phyloP scores from a whole-genome alignment of 37 sponge, comb jelly and placozoan species.

The Oopsacas minuta region DNA sequence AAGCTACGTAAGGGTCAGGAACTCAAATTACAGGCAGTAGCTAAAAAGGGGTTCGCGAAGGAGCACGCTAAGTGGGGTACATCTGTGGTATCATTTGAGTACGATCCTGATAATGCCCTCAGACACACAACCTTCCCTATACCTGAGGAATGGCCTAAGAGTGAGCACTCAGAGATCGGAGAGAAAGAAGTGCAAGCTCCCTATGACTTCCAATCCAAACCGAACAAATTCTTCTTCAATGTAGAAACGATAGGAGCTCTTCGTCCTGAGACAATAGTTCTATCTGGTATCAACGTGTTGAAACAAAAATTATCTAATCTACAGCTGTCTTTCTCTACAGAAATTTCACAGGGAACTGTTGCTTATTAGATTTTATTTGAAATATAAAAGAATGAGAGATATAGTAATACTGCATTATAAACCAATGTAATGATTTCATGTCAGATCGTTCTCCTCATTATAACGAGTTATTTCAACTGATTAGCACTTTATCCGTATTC shows the following conservation, averaged over 20 bases:
- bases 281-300: slow-evolving; percentile 72
- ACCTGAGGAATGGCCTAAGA: slow-evolving; percentile 99
- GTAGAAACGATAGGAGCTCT: slow-evolving; percentile 85
- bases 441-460: too few relatives aligned
- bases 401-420: too few relatives aligned
- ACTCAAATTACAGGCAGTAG: slow-evolving; percentile 19
- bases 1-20: slow-evolving; percentile 89
- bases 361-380: background rate
- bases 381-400: too few relatives aligned
- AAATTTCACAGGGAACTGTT: slow-evolving; percentile 59
- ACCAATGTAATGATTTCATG: too few relatives aligned
- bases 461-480: too few relatives aligned
- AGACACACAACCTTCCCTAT: slow-evolving; percentile 95
- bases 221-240: slow-evolving; percentile 88
- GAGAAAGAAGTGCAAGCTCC: slow-evolving; percentile 82
- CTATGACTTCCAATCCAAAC: slow-evolving; percentile 67
- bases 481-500: too few relatives aligned
- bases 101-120: slow-evolving; percentile 96
- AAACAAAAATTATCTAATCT: slow-evolving; percentile 89
- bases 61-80: slow-evolving; percentile 98
- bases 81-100: slow-evolving; percentile 90
- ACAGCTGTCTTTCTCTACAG: slow-evolving; percentile 67
- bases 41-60: slow-evolving; percentile 80
- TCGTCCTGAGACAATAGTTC: slow-evolving; percentile 85
- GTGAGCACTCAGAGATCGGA: slow-evolving; percentile 69